A percentile compares a stretch with the other conserved stretches of the same genome.
These are phyloP conservation scores for Sitobion miscanthi DNA, from an alignment of 1,140 invertebrate species.

Conservation along the genomic window DNA sequence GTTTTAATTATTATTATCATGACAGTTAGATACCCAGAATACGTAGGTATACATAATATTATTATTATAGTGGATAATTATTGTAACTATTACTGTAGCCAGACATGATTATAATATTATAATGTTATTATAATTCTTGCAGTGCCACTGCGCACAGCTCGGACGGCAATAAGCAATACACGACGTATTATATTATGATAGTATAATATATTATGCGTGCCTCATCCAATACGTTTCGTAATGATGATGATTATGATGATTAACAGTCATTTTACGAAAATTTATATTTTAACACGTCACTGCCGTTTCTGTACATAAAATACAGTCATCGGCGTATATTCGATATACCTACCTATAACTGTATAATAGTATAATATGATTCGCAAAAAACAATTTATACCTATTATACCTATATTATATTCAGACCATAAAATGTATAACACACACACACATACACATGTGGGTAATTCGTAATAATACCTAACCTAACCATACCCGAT, in stretches of 20 bases:
- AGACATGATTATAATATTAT: slow-evolving; percentile 11
- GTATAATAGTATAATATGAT: neutral
- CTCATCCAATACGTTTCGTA: neutral
- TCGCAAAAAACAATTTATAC: neutral
- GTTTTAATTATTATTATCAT: slow-evolving; percentile 35
- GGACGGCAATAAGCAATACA: neutral
- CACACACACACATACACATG: neutral
- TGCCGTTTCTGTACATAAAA: neutral
- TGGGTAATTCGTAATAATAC: neutral
- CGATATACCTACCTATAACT: neutral
- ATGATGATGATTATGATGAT: neutral
- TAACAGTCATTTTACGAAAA: neutral
- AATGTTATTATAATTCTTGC: neutral
- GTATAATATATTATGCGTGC: neutral
- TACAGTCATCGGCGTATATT: neutral
- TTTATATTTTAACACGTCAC: neutral
- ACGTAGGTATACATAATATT: neutral
- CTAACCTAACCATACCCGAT: neutral
- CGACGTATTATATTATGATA: neutral
- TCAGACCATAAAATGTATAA: neutral
- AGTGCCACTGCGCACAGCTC: neutral
- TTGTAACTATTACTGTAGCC: neutral
- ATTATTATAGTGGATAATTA: neutral
- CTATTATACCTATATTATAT: neutral
- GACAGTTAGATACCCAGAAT: no score